Conservation (phyloP, 2,888 invertebrate species). For the Micropterix aruncella region DNA sequence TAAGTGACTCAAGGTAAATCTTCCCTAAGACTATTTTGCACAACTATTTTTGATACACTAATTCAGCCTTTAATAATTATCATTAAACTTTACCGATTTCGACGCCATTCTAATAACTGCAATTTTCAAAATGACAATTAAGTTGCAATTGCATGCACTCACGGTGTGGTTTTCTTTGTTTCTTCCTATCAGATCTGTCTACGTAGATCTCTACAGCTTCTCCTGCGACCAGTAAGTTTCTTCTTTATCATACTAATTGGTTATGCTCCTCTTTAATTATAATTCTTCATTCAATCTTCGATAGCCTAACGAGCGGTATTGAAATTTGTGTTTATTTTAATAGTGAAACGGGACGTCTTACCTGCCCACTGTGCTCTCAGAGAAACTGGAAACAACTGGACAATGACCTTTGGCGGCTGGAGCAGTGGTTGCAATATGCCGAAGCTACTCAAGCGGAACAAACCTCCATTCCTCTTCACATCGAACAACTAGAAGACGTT, state of each 20-base stretch:
- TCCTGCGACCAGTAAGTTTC: conserved; percentile 44
- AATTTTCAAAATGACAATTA: conserved; percentile 2
- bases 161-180: conserved; percentile 17
- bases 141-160: conserved; percentile 10
- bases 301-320: not conserved
- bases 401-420: conserved; percentile 80
- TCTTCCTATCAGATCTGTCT: conserved; percentile 33
- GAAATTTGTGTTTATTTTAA: no score
- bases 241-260: conserved; percentile 11
- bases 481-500: conserved; percentile 71
- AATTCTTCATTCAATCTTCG: conserved; percentile 3
- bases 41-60: no score
- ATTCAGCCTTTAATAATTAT: no score
- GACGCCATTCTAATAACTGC: conserved; percentile 1
- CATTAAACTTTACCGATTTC: no score
- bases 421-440: conserved; percentile 81
- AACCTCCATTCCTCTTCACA: conserved; percentile 54
- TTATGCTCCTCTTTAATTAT: not conserved
- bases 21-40: no score
- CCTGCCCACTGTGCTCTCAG: conserved; percentile 78
- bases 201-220: conserved; percentile 39
- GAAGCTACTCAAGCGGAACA: conserved; percentile 66
- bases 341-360: conserved; percentile 62
- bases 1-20: no score
- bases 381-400: conserved; percentile 83